Base-by-base conservation (phyloP, 2,113 vertebrate genomes). In the Spheniscus mendiculus region DNA sequence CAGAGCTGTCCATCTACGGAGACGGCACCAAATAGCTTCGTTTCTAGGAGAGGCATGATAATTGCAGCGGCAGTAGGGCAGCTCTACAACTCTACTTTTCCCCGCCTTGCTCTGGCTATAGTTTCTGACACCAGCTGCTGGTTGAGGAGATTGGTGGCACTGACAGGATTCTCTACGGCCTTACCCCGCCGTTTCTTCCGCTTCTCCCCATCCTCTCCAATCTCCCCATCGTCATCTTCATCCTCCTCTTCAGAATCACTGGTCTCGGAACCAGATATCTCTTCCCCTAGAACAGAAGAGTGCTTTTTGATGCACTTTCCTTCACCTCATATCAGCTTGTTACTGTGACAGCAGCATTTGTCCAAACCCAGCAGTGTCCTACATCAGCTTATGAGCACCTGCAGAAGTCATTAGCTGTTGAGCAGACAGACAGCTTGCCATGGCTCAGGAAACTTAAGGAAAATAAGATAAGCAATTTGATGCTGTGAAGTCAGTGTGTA, bases 181-280 rank as follows among this genome's bases (percentile, higher is more conserved):
- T 98, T 98, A 99, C 99, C 99, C 97, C 98, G 98, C 47, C 98
- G 98, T 83, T 98, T 99, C 94, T 98, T 99, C 91, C 98, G 98
- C 93, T 99, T 99, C 97, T 99, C 99, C 95, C 99, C 99, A 42
- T 98, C 98, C 47, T 99, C 99, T 56, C 98, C 99, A 67, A 98
- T 92, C 79, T 99, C 99, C 34, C 98, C 99, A 21, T 99, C 99
- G 12, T 99, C 99, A 56, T 99, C 99, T 30, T 99, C 98, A 18
- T 98, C 99, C 77, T 99, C 98, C 20, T 99, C 99, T 81, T 99
- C 99, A 83, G 99, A 99, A 11, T 98, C 99, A 45, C 99, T 99
- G 44, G 97, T 98, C 79, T 99, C 99, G 8, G 99, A 99, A 47
- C 99, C 99, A 44, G 99, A 99, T 86, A 99, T 99, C 97, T 99